These are phyloP conservation scores for Fulica atra DNA, from an alignment of 2,113 vertebrate genomes.

Conservation along the genomic window DNA sequence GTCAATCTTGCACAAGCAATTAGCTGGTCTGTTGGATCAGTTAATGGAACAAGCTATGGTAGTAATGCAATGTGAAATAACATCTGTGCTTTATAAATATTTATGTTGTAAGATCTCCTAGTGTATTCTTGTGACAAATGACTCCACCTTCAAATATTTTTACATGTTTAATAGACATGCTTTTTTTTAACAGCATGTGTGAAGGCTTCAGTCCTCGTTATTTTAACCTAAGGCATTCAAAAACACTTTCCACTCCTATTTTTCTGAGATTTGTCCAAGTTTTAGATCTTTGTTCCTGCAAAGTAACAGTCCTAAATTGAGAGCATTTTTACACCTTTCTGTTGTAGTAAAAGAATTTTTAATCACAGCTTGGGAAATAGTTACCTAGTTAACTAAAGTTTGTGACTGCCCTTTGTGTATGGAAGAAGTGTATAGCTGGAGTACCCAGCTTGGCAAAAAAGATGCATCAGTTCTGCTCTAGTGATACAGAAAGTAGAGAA, in stretches of 20 bases:
- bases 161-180: neutral
- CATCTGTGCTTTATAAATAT: constrained; percentile 82
- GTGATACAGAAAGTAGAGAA: neutral
- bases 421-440: neutral
- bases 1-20: constrained; percentile 14
- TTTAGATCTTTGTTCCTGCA: neutral
- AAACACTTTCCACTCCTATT: neutral
- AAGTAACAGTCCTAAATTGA: neutral
- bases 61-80: constrained; percentile 58
- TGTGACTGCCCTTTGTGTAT: neutral
- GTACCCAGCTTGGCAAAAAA: neutral
- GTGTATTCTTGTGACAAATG: constrained; percentile 18
- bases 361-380: neutral
- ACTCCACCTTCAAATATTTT: constrained; percentile 38
- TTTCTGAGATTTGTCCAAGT: neutral
- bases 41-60: constrained; percentile 70
- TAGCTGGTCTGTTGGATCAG: constrained; percentile 67
- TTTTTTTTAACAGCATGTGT: neutral
- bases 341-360: neutral
- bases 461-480: neutral
- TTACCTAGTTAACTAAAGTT: neutral
- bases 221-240: neutral
- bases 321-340: neutral
- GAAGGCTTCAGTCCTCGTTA: neutral
- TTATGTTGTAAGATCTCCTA: constrained; percentile 44